Base-by-base conservation (phyloP, 1,140 invertebrate genomes). In the Dryas iulia region DNA sequence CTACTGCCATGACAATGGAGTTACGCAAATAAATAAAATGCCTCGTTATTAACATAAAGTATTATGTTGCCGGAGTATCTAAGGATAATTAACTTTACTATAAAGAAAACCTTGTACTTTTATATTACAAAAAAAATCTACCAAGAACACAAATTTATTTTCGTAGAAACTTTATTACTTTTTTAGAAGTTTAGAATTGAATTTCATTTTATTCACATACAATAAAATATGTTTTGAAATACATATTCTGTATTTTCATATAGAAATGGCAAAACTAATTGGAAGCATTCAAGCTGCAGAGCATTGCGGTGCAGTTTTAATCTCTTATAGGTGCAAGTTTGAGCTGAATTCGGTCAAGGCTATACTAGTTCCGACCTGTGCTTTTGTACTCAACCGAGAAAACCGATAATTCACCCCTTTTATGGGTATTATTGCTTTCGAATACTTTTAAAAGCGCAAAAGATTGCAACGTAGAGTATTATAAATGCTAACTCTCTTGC, bases 311-410 rank as follows among this genome's bases (percentile, higher is more conserved):
- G 65, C 70, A 70, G 73, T 71, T 77, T 77, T 71, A 68, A 75
- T 77, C 68, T 70, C 69, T 66, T 77, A 72, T 74, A 72, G 76
- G 66, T 74, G 72, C 61, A 77, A 79, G 71, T 75, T 75, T 76
- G 69, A 59, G 65, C 71, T 71, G 65, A 86, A 83, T 77, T 79
- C 85, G 86, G 86, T 79, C 87, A 90, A 90, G 87, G 87, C 75
- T 76, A 82, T 71, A 72, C 82, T 56, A 26, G 23, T 56, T 79
- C 83, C 83, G 87, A 86, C 86, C 83, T 77, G 70, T 57, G 75
- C 85, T 82, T 87, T 89, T 87, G 76, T 88, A 58, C 69, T 82
- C 77, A 63, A 81, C 65, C 69, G 74, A 75, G 72, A 77, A 70
- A 80, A 74, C 77, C 73, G 78, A 78, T 83, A 85, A 77, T 82